phyloP scores from a whole-genome alignment of 2,888 invertebrate genomes.

The Drosophila robusta region DNA sequence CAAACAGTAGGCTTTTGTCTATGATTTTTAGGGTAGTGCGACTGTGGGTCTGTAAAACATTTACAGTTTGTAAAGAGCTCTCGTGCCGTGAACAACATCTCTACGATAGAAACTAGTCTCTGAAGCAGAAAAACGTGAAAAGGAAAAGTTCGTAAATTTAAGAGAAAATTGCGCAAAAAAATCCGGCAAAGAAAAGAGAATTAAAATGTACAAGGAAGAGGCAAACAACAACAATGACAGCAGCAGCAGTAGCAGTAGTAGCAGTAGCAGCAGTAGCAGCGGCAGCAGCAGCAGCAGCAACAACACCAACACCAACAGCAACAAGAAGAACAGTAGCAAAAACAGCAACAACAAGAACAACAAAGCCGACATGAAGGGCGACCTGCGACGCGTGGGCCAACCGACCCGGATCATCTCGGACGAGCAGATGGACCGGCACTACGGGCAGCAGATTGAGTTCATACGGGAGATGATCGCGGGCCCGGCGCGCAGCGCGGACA shows the following conservation, averaged over 20 bases:
- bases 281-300: too few relatives aligned
- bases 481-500: background rate
- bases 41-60: background rate
- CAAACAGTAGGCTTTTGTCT: too few relatives aligned
- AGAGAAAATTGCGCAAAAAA: too few relatives aligned
- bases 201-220: background rate
- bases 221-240: too few relatives aligned
- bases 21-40: too few relatives aligned
- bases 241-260: background rate
- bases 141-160: background rate
- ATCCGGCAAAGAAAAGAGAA: too few relatives aligned
- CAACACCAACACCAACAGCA: too few relatives aligned
- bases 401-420: slow-evolving; percentile 1
- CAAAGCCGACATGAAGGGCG: too few relatives aligned
- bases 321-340: background rate
- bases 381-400: too few relatives aligned
- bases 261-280: too few relatives aligned
- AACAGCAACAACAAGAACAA: background rate
- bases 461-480: background rate
- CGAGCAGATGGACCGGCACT: slow-evolving; percentile 15
- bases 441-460: background rate
- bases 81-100: background rate
- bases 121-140: background rate
- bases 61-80: background rate
- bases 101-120: background rate